Evolutionary conservation across 2,113 vertebrate species (phyloP).

Genomic region (Osmerus mordax): DNA sequence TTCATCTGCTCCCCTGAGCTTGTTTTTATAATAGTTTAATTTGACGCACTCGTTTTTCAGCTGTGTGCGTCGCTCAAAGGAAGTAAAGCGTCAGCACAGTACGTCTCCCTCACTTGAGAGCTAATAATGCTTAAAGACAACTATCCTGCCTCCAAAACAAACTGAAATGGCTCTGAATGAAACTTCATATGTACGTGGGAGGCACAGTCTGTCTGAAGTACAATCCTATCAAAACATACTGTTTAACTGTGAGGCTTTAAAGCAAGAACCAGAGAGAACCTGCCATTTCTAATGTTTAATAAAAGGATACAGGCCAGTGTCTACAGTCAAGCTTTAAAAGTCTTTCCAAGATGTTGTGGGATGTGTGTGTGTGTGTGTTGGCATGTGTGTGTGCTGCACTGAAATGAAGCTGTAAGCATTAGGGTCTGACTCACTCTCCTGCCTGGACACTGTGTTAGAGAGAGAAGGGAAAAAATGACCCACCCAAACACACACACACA

Average conservation of each 20-base stretch:
- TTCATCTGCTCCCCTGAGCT: not conserved
- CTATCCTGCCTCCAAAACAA: not conserved
- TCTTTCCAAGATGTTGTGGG: constrained; percentile 18
- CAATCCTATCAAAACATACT: not conserved
- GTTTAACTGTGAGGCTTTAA: not conserved
- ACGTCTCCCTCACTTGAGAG: constrained; percentile 1
- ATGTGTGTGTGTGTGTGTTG: not conserved
- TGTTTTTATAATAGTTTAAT: constrained; percentile 15
- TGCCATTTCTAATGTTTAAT: constrained; percentile 11
- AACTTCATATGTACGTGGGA: not conserved
- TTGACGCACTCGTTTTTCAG: constrained; percentile 25
- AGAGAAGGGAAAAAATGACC: constrained; percentile 48
- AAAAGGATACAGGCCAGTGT: constrained; percentile 4
- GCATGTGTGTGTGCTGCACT: not conserved
- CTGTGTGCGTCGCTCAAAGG: constrained; percentile 12
- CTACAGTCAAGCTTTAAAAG: constrained; percentile 5
- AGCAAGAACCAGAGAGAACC: not conserved
- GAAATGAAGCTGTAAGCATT: constrained; percentile 31
- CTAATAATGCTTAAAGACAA: not conserved
- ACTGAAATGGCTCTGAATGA: not conserved
- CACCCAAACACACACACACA: constrained; percentile 15
- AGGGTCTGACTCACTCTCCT: constrained; percentile 40
- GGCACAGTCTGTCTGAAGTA: not conserved
- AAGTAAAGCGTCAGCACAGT: constrained; percentile 23
- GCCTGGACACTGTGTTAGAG: constrained; percentile 35